Base-by-base conservation (phyloP, 2,888 invertebrate genomes). In the Chrysodeixis includens region DNA sequence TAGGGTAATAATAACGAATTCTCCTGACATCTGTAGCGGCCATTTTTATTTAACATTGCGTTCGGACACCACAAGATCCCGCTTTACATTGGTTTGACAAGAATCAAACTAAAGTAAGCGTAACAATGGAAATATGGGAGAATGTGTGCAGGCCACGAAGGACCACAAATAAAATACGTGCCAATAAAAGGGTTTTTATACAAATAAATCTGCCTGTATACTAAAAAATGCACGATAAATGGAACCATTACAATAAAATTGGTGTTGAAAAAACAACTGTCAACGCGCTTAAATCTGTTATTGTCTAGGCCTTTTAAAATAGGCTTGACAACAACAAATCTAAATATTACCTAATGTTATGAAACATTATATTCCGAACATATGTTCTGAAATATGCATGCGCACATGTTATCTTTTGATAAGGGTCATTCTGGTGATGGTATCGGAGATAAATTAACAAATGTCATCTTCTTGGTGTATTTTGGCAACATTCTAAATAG, bases 141-240 rank as follows among this genome's bases (percentile, higher is more conserved):
- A 56, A 57, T 30, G 53, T 51, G 44, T 59, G 58, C 56, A 65
- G 65, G 49, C 56, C 59, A 74, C 58, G 35, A 51, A 54, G 30
- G 30, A 65, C 65, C 56, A 60, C 53, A 56, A 59, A 63, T 60
- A 63, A 63, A 62, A 65, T 71, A 62, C 61, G 61, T 65, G 73
- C 56, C 51, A 65, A 62, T 56, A 65, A 8, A 35, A 49, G 18
- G 10, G 10, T 20, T 52, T 26, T 14, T 14, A 26, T 46, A 64
- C 55, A 56, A 46, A 69, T 51, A 58, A 70, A 32, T 53, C 53
- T 64, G 61, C 71, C 35, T 52, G 7, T 30, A 62, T 56, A 64
- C 59, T 62, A 51, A 58, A n/a, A 78, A 77, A 75, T 76, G 76
- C 68, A 74, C 56, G 20, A 52, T 70, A 59, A 70, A 75, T 75